A percentile compares a stretch with the other conserved stretches of the same genome.
Conservation (phyloP, 2,113 vertebrate species). For the Glaucidium brasilianum region DNA sequence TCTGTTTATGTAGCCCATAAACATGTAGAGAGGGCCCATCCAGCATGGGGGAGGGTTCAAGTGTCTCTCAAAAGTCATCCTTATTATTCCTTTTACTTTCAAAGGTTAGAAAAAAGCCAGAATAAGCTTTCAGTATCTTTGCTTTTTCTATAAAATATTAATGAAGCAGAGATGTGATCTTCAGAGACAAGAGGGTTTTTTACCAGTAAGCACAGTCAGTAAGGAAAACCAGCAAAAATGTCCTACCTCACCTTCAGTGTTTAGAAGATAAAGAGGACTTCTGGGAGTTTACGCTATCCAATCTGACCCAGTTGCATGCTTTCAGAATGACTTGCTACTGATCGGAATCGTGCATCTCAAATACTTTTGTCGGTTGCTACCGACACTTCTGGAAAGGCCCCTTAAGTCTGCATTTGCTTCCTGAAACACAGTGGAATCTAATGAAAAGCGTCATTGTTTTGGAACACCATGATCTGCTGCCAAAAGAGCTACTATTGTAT, state of each 20-base stretch:
- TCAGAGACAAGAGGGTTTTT: background rate
- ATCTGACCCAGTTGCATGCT: background rate
- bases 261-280: constrained; percentile 6
- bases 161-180: background rate
- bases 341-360: background rate
- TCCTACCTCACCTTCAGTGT: background rate
- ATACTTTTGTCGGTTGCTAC: background rate
- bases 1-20: background rate
- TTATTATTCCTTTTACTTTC: background rate
- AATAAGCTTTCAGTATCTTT: background rate
- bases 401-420: background rate
- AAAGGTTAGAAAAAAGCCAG: background rate
- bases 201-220: background rate
- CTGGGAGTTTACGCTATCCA: background rate
- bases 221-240: constrained; percentile 2
- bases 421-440: background rate
- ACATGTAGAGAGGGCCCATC: background rate
- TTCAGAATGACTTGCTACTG: background rate
- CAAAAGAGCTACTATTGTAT: constrained; percentile 30
- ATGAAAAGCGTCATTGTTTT: constrained; percentile 36
- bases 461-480: background rate
- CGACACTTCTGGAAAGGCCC: background rate
- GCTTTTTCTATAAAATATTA: background rate
- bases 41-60: background rate
- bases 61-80: background rate